A percentile compares a stretch with the other conserved stretches of the same genome.
These are phyloP conservation scores for Belonocnema kinseyi DNA, from an alignment of 1,140 invertebrate genomes.

Conservation along the genomic window DNA sequence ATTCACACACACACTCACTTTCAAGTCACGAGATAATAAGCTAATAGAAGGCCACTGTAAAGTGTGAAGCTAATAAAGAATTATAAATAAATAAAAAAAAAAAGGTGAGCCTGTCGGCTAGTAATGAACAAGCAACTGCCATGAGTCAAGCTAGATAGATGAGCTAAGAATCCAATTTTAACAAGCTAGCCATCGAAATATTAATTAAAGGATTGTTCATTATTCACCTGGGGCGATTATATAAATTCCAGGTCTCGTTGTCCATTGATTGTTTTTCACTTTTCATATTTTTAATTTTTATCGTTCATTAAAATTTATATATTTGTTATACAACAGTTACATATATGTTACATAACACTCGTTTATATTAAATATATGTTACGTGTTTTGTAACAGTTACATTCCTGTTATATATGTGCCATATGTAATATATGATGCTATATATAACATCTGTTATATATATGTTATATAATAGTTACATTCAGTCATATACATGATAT, in stretches of 20 bases:
- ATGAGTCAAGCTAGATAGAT: conserved; percentile 66
- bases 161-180: conserved; percentile 68
- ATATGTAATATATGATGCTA: no score
- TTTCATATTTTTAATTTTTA: no score
- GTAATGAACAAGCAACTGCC: conserved; percentile 71
- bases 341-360: no score
- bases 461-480: no score
- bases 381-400: no score
- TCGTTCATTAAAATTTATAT: no score
- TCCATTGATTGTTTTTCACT: neutral
- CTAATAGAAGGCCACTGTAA: conserved; percentile 53
- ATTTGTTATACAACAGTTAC: no score
- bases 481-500: no score
- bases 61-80: conserved; percentile 57
- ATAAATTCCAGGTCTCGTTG: conserved; percentile 29
- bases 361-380: no score
- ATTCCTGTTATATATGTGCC: no score
- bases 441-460: no score
- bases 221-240: conserved; percentile 43
- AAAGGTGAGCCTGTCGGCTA: conserved; percentile 63
- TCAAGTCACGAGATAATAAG: conserved; percentile 22
- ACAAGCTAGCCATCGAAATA: conserved; percentile 62
- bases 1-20: conserved; percentile 18
- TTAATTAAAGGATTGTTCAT: conserved; percentile 58
- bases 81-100: conserved; percentile 36